A percentile compares a stretch with the other conserved stretches of the same genome.
Evolutionary conservation across 2,888 invertebrate species (phyloP).

Genomic region (Sesia bembeciformis): DNA sequence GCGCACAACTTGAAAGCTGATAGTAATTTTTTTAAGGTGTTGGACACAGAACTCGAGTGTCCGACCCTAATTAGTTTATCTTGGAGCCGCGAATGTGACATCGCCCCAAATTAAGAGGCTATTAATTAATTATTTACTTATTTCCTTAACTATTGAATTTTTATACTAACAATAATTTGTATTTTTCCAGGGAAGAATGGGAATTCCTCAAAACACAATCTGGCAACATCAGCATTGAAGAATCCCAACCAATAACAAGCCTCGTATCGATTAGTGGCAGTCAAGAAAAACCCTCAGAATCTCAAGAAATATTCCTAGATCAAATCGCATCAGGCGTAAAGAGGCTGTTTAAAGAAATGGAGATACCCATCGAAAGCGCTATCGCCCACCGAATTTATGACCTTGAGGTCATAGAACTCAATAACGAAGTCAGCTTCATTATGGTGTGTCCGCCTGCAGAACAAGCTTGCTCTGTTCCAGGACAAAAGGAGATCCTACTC

Average conservation of each 20-base stretch:
- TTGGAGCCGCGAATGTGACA: no score
- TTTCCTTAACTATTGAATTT: no score
- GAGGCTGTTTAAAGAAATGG: conserved; percentile 86
- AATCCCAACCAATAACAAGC: conserved; percentile 43
- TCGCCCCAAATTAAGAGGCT: no score
- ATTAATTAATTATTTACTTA: no score
- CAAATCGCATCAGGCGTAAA: conserved; percentile 83
- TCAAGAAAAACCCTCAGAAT: conserved; percentile 77
- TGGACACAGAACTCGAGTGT: no score
- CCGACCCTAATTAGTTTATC: no score
- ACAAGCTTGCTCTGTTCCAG: conserved; percentile 92
- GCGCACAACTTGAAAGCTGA: no score
- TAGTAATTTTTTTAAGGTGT: no score
- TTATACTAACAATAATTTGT: neutral
- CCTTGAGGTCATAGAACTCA: conserved; percentile 94
- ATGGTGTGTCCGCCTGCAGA: conserved; percentile 95
- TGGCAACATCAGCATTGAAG: conserved; percentile 37
- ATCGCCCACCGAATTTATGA: conserved; percentile 89
- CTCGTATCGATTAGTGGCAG: conserved; percentile 36
- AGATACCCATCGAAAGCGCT: conserved; percentile 81
- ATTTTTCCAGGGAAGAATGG: conserved; percentile 91
- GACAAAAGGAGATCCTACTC: conserved; percentile 87
- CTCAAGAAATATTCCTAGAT: conserved; percentile 86
- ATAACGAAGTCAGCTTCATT: conserved; percentile 91
- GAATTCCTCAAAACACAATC: conserved; percentile 84